These are phyloP conservation scores for Xestoiulus laeticollis DNA, from an alignment of 2,888 invertebrate genomes.

Conservation along the genomic window DNA sequence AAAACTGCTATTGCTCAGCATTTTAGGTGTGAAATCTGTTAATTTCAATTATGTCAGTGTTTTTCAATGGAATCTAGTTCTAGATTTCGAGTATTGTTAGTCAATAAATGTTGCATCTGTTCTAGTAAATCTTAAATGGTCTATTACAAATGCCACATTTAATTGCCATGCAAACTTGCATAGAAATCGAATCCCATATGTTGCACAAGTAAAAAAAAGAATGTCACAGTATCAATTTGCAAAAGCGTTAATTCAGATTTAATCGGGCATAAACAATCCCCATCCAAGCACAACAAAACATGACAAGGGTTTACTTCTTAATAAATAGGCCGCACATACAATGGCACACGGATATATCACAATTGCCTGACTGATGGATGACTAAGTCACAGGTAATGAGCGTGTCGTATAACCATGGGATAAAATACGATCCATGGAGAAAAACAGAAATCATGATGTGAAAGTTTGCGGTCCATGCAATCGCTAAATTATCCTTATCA, in stretches of 20 bases:
- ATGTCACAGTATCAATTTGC: conserved; percentile 13
- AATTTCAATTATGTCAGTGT: neutral
- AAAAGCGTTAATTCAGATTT: conserved; percentile 16
- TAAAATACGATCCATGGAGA: conserved; percentile 5
- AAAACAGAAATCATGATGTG: conserved; percentile 29
- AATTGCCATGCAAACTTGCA: conserved; percentile 22
- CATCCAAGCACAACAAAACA: conserved; percentile 34
- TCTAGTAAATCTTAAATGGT: conserved; percentile 4
- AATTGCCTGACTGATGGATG: conserved; percentile 34
- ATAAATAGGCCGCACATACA: conserved; percentile 9
- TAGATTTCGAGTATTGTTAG: neutral
- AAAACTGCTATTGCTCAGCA: too few species aligned
- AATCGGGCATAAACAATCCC: conserved; percentile 37
- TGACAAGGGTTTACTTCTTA: conserved; percentile 34
- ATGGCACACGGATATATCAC: conserved; percentile 34
- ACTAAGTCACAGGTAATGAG: conserved; percentile 34
- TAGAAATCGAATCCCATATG: neutral
- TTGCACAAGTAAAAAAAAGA: neutral
- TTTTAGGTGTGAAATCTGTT: too few species aligned
- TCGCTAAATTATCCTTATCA: conserved; percentile 34
- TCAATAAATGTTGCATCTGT: neutral
- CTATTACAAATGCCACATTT: conserved; percentile 13
- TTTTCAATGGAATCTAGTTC: neutral
- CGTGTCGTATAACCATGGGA: conserved; percentile 27
- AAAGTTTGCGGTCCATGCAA: conserved; percentile 29